Percentiles rank a stretch among this genome's conserved stretches.
Evolutionary conservation across 2,888 invertebrate genomes (phyloP).

Genomic region (Pogonocherus hispidulus): DNA sequence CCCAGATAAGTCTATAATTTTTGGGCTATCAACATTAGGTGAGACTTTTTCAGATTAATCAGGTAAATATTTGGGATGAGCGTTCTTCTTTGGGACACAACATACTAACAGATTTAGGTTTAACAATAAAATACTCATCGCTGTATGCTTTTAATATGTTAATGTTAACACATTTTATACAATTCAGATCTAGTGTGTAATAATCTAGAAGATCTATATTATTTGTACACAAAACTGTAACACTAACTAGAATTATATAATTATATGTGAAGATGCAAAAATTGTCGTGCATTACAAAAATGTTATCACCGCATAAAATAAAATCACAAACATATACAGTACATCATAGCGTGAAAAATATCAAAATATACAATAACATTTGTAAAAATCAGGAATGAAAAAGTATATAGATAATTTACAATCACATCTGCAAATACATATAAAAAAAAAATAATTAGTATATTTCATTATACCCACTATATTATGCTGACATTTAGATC

Average conservation of each 20-base stretch:
- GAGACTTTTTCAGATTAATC: too few relatives aligned
- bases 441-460: conserved; percentile 38
- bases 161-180: conserved; percentile 27
- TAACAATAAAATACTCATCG: too few relatives aligned
- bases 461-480: conserved; percentile 35
- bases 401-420: conserved; percentile 36
- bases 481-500: conserved; percentile 33
- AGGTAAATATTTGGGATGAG: too few relatives aligned
- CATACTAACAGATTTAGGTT: too few relatives aligned
- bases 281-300: conserved; percentile 16
- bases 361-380: conserved; percentile 27
- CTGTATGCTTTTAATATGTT: not conserved
- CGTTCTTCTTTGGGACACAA: too few relatives aligned
- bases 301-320: conserved; percentile 12
- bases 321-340: conserved; percentile 23
- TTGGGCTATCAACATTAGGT: too few relatives aligned
- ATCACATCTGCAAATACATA: conserved; percentile 38
- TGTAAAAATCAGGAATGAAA: conserved; percentile 43
- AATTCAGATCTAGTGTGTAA: conserved; percentile 27
- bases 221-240: conserved; percentile 26
- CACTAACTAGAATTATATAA: conserved; percentile 24
- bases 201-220: not conserved
- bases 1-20: too few relatives aligned
- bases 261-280: conserved; percentile 9
- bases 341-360: not conserved